A percentile compares a stretch with the other conserved stretches of the same genome.
Conservation (phyloP, 30 jellyfish, hydroid and myxozoan genomes). For the Turritopsis rubra region DNA sequence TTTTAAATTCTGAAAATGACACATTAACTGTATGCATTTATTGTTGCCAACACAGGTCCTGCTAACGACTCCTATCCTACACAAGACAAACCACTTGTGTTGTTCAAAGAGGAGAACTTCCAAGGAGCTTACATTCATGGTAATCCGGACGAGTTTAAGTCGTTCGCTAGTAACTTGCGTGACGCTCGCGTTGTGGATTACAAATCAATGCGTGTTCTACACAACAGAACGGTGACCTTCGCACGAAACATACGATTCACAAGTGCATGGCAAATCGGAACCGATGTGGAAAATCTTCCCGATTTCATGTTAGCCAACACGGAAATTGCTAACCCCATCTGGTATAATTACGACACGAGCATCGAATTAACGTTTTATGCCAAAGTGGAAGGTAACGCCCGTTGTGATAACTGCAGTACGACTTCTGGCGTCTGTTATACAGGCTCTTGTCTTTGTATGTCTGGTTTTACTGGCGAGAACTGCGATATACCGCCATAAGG, state of each 20-base stretch:
- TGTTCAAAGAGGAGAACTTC: slow-evolving; percentile 55
- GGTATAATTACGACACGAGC: slow-evolving; percentile 80
- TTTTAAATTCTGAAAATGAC: not conserved
- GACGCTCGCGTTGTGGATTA: slow-evolving; percentile 48
- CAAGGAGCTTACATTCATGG: slow-evolving; percentile 53
- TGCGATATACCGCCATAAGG: slow-evolving; percentile 46
- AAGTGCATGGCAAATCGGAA: slow-evolving; percentile 39
- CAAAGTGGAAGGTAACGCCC: slow-evolving; percentile 65
- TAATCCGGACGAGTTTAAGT: slow-evolving; percentile 74
- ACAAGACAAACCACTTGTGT: slow-evolving; percentile 73
- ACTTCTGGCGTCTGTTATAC: slow-evolving; percentile 86
- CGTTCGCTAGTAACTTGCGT: slow-evolving; percentile 75
- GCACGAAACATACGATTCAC: slow-evolving; percentile 70
- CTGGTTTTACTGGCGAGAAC: slow-evolving; percentile 75
- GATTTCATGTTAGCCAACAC: slow-evolving; percentile 79
- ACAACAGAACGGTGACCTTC: slow-evolving; percentile 71
- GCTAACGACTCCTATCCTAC: slow-evolving; percentile 71
- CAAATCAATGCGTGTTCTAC: slow-evolving; percentile 76
- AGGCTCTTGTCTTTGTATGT: slow-evolving; percentile 72
- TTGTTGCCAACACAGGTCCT: slow-evolving; percentile 51
- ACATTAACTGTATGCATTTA: not conserved
- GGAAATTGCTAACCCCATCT: slow-evolving; percentile 54
- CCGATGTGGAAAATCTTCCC: slow-evolving; percentile 61
- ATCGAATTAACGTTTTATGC: slow-evolving; percentile 70
- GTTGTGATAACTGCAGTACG: slow-evolving; percentile 80